Percentiles rank a stretch among this genome's conserved stretches.
Conservation (phyloP, 2,797 vertebrate species). For the Rhynchotus rufescens region DNA sequence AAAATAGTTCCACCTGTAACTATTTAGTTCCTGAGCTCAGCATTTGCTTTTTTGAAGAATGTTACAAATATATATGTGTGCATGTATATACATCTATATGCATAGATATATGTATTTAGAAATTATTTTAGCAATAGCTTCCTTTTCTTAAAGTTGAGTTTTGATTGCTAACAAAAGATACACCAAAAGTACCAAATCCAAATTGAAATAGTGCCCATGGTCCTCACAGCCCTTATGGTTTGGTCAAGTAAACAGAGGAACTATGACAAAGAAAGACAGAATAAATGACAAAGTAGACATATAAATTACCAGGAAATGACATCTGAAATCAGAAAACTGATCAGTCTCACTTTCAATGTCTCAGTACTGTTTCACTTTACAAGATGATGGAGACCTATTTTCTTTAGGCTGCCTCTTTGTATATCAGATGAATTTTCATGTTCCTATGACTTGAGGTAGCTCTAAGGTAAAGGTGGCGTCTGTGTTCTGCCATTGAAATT, state of each 20-base stretch:
- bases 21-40: background rate
- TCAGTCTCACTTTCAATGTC: background rate
- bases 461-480: background rate
- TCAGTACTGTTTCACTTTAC: background rate
- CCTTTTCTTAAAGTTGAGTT: slow-evolving; percentile 15
- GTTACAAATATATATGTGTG: background rate
- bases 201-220: background rate
- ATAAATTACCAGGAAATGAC: background rate
- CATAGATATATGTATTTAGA: background rate
- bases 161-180: background rate
- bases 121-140: background rate
- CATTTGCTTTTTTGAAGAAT: slow-evolving; percentile 48
- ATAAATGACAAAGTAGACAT: background rate
- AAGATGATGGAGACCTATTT: background rate
- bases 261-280: background rate
- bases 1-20: slow-evolving; percentile 3
- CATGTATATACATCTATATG: fast-evolving
- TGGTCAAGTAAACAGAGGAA: fast-evolving
- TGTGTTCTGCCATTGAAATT: background rate
- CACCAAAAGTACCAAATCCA: background rate
- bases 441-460: background rate
- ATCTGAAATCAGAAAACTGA: background rate
- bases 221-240: background rate
- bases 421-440: background rate
- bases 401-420: background rate